Conservation (phyloP, 2,888 invertebrate species). For the Azorinus chamasolen region DNA sequence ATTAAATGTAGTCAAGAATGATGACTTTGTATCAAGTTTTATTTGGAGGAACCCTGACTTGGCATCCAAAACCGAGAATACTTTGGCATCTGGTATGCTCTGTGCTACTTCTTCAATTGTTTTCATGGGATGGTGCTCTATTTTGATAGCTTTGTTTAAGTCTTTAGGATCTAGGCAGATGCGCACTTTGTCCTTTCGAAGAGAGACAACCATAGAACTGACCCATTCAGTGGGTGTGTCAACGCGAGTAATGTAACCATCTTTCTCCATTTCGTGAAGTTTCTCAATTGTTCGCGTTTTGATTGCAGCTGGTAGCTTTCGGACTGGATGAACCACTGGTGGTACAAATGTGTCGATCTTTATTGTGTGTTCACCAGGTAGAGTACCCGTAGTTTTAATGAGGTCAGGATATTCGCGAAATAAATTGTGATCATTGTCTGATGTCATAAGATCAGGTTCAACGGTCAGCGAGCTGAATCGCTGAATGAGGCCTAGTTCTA, state of each 20-base stretch:
- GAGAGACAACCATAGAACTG: slow-evolving; percentile 63
- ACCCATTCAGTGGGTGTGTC: slow-evolving; percentile 68
- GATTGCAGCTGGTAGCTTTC: slow-evolving; percentile 24
- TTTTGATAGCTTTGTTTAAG: slow-evolving; percentile 55
- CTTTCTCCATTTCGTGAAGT: slow-evolving; percentile 65
- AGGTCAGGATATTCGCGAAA: slow-evolving; percentile 26
- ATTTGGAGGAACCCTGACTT: slow-evolving; percentile 70
- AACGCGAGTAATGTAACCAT: slow-evolving; percentile 58
- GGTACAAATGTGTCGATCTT: slow-evolving; percentile 33
- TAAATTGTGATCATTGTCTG: background rate
- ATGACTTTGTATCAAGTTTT: slow-evolving; percentile 55
- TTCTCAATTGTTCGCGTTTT: slow-evolving; percentile 46
- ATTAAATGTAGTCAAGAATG: slow-evolving; percentile 69
- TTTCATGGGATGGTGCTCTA: slow-evolving; percentile 62
- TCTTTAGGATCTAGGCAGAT: slow-evolving; percentile 67
- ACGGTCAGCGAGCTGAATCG: slow-evolving; percentile 6
- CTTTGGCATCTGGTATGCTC: slow-evolving; percentile 58
- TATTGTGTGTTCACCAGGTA: slow-evolving; percentile 56
- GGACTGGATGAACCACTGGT: slow-evolving; percentile 39
- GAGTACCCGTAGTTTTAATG: slow-evolving; percentile 44
- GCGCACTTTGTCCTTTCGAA: slow-evolving; percentile 59
- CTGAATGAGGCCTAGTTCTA: slow-evolving; percentile 16
- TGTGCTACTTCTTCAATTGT: slow-evolving; percentile 67
- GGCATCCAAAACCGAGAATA: slow-evolving; percentile 69
- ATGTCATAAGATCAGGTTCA: slow-evolving; percentile 28